Conservation (phyloP, 2,113 vertebrate genomes). For the Gallinago media region DNA sequence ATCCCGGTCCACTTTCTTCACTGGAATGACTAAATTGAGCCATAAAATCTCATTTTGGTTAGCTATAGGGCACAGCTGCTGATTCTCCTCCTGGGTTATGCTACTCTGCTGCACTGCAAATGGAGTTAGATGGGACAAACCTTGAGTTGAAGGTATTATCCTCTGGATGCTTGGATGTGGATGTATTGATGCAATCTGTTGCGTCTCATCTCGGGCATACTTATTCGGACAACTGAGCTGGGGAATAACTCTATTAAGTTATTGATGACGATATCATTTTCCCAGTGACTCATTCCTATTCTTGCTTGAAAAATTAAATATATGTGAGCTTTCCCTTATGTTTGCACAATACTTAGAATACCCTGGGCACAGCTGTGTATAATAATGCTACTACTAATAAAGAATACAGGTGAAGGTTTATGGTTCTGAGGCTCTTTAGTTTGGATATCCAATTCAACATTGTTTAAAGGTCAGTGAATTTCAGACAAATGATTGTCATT, state of each 20-base stretch:
- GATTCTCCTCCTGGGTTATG: not conserved
- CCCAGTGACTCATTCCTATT: not conserved
- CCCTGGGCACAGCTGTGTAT: not conserved
- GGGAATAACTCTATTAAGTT: not conserved
- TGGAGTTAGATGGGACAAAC: not conserved
- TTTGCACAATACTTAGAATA: not conserved
- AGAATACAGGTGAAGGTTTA: not conserved
- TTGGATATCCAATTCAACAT: not conserved
- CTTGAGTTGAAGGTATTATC: not conserved
- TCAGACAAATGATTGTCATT: not conserved
- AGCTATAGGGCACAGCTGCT: not conserved
- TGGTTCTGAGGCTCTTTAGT: not conserved
- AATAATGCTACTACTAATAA: not conserved
- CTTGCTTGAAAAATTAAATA: not conserved
- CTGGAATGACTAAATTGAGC: not conserved
- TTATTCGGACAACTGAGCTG: not conserved
- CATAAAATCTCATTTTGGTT: not conserved
- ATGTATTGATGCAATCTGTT: not conserved
- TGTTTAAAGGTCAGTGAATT: conserved; percentile 1
- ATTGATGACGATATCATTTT: not conserved
- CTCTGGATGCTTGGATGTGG: not conserved
- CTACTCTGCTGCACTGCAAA: not conserved
- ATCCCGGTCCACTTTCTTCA: not conserved
- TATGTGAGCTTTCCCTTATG: not conserved
- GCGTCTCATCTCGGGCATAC: not conserved